Base-by-base conservation (phyloP, 2,797 vertebrate species). In the Saxicola maurus region DNA sequence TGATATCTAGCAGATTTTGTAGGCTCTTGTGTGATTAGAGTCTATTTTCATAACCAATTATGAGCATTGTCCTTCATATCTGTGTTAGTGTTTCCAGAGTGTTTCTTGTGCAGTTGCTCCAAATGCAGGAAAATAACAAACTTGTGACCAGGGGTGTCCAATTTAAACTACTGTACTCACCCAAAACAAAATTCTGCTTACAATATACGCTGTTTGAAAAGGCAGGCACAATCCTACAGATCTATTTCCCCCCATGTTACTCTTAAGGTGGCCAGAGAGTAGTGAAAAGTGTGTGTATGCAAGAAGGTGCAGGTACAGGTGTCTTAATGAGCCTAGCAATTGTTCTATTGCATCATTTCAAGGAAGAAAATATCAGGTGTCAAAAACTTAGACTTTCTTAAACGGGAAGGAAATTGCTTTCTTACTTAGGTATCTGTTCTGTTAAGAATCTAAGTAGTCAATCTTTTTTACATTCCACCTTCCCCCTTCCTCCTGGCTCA, bases 381-480 rank as follows among this genome's bases (percentile, higher is more conserved):
- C 66, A 65, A 92, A 93, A 91, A 89, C 49, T 57, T 79, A 40
- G 72, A 86, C 42, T 30, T 80, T 87, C 87, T 72, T 77, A 82
- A 91, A 82, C 23, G 33, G 10, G 38, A 87, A 72, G 65, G 84
- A 89, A 91, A 86, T 73, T 80, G 60, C 93, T 97, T 95, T 92
- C 83, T 95, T 92, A 45, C 93, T 86, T 93, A 75, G 81, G 73
- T 93, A 74, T 66, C 82, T 81, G 30, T 93, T 95, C 33, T 59
- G 49, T 90, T 89, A 87, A 92, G 76, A 91, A 92, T 89, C 74
- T 86, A 92, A 95, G 66, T 73, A 87, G 85, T 87, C 66, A 35
- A 59, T 87, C 73, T 67, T 59, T 61, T 80, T 73, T 77, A 43
- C 40, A 38, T 52, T 69, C 12, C 24, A 9, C 31, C 35, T 56